Evolutionary conservation across 2,797 vertebrate genomes (phyloP).

Genomic region (Hylomyscus alleni): DNA sequence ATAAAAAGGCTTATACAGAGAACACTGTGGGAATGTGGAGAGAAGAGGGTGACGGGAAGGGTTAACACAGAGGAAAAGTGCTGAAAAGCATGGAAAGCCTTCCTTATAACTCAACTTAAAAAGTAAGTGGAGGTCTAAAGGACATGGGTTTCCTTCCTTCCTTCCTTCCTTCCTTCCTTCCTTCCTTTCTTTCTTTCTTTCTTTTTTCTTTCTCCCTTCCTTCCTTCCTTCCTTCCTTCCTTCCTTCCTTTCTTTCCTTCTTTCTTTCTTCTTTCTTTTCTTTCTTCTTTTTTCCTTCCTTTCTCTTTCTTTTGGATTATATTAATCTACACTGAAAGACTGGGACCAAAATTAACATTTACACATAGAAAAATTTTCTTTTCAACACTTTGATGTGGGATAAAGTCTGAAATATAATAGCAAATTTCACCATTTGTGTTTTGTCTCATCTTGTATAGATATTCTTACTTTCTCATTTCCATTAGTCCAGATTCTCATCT

Average conservation of each 20-base stretch:
- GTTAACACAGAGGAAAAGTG: neutral
- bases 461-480: slow-evolving; percentile 1
- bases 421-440: neutral
- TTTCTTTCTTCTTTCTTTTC: too few relatives aligned
- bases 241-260: too few relatives aligned
- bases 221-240: too few relatives aligned
- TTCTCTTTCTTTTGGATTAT: slow-evolving; percentile 23
- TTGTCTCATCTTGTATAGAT: neutral
- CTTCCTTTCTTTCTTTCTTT: too few relatives aligned
- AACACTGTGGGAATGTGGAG: too few relatives aligned
- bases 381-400: too few relatives aligned
- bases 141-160: neutral
- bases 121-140: neutral
- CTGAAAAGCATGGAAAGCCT: neutral
- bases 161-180: too few relatives aligned
- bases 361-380: too few relatives aligned
- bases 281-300: neutral
- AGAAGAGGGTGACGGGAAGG: neutral
- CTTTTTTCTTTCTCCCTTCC: too few relatives aligned
- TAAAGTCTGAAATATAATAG: too few relatives aligned
- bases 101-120: neutral
- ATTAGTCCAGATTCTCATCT: slow-evolving; percentile 44
- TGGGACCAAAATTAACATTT: slow-evolving; percentile 52
- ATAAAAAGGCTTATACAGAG: too few relatives aligned
- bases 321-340: slow-evolving; percentile 54